A percentile compares a stretch with the other conserved stretches of the same genome.
phyloP scores from a whole-genome alignment of 1,140 invertebrate genomes.

The Steinernema feltiae region DNA sequence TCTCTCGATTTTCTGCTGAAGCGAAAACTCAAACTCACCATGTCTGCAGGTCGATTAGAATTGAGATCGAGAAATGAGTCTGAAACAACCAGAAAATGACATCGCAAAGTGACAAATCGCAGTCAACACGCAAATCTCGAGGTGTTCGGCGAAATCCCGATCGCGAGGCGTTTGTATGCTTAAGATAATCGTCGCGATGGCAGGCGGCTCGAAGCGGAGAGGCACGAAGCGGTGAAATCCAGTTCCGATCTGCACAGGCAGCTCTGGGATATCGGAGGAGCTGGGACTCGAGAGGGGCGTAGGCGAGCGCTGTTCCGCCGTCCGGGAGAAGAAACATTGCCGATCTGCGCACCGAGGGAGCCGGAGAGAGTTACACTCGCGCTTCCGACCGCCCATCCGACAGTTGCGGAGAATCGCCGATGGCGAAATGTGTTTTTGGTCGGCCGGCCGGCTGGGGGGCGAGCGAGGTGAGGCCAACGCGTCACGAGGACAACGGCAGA shows the following conservation, averaged over 20 bases:
- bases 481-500: background rate
- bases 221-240: background rate
- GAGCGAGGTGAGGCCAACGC: background rate
- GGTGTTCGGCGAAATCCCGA: background rate
- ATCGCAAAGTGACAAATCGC: too few relatives aligned
- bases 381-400: background rate
- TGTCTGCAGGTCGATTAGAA: conserved; percentile 9
- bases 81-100: background rate
- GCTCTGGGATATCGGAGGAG: too few relatives aligned
- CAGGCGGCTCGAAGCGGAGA: background rate
- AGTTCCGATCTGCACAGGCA: background rate
- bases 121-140: background rate
- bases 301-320: background rate
- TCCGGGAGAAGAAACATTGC: background rate
- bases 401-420: conserved; percentile 4
- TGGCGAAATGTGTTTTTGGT: conserved; percentile 10
- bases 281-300: background rate
- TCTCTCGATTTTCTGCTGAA: background rate
- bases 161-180: conserved; percentile 10
- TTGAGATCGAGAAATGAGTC: conserved; percentile 4
- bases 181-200: background rate
- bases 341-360: background rate
- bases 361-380: background rate
- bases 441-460: background rate
- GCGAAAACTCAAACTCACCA: too few relatives aligned